Conservation (phyloP, 2,113 vertebrate species). For the Phalacrocorax aristotelis region DNA sequence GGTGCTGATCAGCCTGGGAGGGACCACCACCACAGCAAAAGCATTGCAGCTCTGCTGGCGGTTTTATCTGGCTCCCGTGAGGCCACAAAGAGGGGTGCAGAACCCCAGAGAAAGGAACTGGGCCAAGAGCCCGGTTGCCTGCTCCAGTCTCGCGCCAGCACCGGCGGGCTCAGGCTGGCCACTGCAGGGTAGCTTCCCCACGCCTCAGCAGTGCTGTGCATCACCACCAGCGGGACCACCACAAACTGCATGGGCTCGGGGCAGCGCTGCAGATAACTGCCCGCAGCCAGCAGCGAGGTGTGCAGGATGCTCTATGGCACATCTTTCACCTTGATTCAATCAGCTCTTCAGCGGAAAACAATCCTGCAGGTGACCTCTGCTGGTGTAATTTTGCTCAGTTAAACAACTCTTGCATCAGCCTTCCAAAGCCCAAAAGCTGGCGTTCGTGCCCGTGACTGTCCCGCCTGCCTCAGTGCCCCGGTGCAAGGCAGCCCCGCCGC, state of each 20-base stretch:
- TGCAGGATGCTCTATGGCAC: background rate
- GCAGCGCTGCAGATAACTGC: accelerated
- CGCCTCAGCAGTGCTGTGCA: no score
- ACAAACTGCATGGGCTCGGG: accelerated
- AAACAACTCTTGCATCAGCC: background rate
- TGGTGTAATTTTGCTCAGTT: background rate
- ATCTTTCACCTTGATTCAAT: background rate
- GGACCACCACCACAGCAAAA: no score
- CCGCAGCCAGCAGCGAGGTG: accelerated
- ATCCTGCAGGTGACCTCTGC: background rate
- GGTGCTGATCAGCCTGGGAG: no score
- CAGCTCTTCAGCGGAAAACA: background rate
- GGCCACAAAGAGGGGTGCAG: no score
- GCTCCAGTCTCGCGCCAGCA: background rate
- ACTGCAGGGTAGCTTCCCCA: background rate
- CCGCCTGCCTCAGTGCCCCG: background rate
- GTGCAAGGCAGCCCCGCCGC: background rate
- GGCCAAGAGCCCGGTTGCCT: accelerated
- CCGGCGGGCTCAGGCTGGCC: accelerated
- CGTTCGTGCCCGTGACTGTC: accelerated
- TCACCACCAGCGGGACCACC: background rate
- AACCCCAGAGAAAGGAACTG: no score
- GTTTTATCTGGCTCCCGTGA: background rate
- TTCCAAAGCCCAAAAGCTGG: background rate
- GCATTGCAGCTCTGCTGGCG: background rate